Evolutionary conservation across 2,888 invertebrate genomes (phyloP), one percentile per base, ranked within the genome.

Genomic region (Apocheima hispidaria): DNA sequence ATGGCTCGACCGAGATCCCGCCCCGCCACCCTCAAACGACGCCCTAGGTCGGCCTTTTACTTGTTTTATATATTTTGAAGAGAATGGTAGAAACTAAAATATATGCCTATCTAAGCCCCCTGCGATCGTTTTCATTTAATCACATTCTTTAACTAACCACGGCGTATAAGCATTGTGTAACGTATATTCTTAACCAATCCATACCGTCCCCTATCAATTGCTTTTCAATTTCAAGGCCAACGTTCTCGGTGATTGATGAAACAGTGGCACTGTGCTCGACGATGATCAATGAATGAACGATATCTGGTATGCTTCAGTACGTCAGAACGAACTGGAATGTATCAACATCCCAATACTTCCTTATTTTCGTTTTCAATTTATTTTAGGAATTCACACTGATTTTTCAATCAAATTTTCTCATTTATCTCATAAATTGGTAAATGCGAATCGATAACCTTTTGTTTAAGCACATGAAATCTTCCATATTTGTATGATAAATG

Each of bases 211-310:
- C 30, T 46, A 3, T 12, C 10, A 18, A 46, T 46, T 20, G 18
- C 4, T 18, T 18, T 30, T 26, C 10, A 18, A 40, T 16, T 20
- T 33, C 50, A 38, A 38, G 26, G 51, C 28, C 10, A 26, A 38
- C 12, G 26, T 50, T 40, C 28, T 40, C 12, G 28, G 4, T 16
- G 46, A 43, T 33, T 36, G 36, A 36, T 36, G 5, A 10, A 38
- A 50, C 23, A n/a, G 40, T 51, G 16, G 28, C 51, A 51, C 28
- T 51, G 16, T 4, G 10, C 21, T 12, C 21, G 2, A 12, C 6
- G 46, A 48, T 35, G 35, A 21, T 49, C 51, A 28, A 28, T 51
- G 40, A 51, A 28, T 28, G 28, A 51, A 40, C 35, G 14, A 35
- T n/a, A 28, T 40, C 28, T 51, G 28, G 40, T 40, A 40, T 40